These are phyloP conservation scores for Dione juno DNA, from an alignment of 2,888 invertebrate genomes.

Conservation along the genomic window DNA sequence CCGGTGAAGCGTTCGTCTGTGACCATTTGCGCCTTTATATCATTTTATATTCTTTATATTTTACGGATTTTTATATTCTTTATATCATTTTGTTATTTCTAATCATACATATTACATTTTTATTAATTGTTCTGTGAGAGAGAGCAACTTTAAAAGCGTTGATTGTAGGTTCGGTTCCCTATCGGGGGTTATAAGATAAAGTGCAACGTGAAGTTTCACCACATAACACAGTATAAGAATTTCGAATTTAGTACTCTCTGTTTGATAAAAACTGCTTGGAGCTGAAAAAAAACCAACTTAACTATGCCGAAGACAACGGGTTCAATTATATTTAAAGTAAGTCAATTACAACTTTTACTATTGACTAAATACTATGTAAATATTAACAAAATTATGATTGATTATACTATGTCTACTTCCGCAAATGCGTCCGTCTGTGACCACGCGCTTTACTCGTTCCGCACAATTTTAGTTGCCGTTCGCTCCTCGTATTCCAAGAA, in stretches of 20 bases:
- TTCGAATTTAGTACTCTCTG: too few species aligned
- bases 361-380: neutral
- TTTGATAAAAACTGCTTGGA: too few species aligned
- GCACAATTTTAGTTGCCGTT: conserved; percentile 59
- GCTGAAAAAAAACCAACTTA: neutral
- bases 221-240: too few species aligned
- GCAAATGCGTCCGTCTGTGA: conserved; percentile 60
- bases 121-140: neutral
- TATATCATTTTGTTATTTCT: conserved; percentile 7
- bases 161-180: neutral
- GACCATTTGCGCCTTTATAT: conserved; percentile 52
- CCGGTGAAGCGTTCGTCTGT: conserved; percentile 57
- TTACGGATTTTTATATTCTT: conserved; percentile 56
- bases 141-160: neutral
- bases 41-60: conserved; percentile 50
- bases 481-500: conserved; percentile 35
- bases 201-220: too few species aligned
- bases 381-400: neutral
- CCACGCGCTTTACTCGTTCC: conserved; percentile 55
- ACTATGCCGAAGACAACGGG: neutral
- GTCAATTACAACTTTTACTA: neutral
- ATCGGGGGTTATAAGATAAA: too few species aligned
- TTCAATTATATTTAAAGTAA: neutral
- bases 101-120: neutral
- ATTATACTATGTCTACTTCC: conserved; percentile 37